Percentiles rank a stretch among this genome's conserved stretches.
Conservation (phyloP, 2,113 vertebrate species). For the Xiphophorus couchianus region DNA sequence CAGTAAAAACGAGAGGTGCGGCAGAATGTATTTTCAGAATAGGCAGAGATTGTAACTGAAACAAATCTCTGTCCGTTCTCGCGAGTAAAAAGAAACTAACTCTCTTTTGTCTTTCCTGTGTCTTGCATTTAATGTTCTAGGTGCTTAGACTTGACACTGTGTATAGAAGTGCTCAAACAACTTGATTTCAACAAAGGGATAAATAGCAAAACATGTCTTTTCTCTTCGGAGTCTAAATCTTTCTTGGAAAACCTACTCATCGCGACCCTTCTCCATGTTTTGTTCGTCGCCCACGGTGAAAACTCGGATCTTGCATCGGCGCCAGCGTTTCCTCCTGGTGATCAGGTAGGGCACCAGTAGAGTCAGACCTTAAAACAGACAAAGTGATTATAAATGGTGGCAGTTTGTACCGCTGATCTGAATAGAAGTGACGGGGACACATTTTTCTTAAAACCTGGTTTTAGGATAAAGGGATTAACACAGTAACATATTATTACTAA, state of each 20-base stretch:
- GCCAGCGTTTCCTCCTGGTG: slow-evolving; percentile 77
- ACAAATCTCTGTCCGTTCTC: too few species aligned
- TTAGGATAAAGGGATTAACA: background rate
- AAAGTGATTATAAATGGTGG: background rate
- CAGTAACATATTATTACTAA: background rate
- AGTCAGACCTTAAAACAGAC: slow-evolving; percentile 74
- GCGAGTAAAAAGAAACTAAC: too few species aligned
- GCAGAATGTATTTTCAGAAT: too few species aligned
- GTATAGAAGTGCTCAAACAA: background rate
- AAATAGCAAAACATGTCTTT: accelerated
- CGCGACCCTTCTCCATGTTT: slow-evolving; percentile 75
- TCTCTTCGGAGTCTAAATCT: background rate
- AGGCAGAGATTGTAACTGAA: too few species aligned
- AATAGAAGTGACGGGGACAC: background rate
- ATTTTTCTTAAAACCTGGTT: background rate
- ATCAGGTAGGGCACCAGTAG: slow-evolving; percentile 83
- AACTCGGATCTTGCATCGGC: slow-evolving; percentile 72
- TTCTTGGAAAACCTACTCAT: slow-evolving; percentile 69
- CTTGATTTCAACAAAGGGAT: background rate
- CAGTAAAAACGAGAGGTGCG: too few species aligned
- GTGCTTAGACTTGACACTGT: too few species aligned
- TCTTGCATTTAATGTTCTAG: too few species aligned
- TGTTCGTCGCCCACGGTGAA: slow-evolving; percentile 76
- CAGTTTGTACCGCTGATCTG: background rate
- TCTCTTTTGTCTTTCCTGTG: too few species aligned